These are phyloP conservation scores for Artibeus lituratus DNA, from an alignment of 2,797 vertebrate species.

Conservation along the genomic window DNA sequence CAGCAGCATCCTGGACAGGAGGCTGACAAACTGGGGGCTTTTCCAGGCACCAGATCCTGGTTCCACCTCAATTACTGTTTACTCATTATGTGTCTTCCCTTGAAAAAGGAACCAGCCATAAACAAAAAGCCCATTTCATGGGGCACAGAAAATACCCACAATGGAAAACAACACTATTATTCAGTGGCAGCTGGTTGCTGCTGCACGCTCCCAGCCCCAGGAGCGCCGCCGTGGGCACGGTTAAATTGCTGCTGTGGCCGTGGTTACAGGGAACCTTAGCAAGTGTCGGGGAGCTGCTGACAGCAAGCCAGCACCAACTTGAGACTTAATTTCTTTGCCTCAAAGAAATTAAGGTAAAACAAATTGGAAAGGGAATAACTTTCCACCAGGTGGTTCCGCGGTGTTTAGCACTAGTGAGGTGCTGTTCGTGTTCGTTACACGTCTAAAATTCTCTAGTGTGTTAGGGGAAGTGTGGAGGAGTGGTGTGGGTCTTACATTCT, in stretches of 20 bases:
- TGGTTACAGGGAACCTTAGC: not conserved
- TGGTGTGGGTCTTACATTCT: not conserved
- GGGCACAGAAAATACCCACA: not conserved
- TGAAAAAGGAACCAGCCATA: not conserved
- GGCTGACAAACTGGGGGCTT: not conserved
- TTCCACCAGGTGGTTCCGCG: not conserved
- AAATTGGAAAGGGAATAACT: not conserved
- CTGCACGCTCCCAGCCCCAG: not conserved
- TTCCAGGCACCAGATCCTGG: not conserved
- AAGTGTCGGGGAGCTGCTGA: not conserved
- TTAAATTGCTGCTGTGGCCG: not conserved
- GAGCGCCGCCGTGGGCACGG: too few species aligned
- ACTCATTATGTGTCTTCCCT: not conserved
- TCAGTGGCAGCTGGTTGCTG: not conserved
- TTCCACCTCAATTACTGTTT: not conserved
- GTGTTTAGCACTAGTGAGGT: not conserved
- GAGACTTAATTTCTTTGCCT: too few species aligned
- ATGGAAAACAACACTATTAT: accelerated
- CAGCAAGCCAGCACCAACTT: too few species aligned
- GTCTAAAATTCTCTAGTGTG: not conserved
- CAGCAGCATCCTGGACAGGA: not conserved
- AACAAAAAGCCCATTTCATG: not conserved
- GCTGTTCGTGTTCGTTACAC: not conserved
- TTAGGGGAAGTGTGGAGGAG: too few species aligned
- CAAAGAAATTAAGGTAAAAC: not conserved